A percentile compares a stretch with the other conserved stretches of the same genome.
These are phyloP conservation scores for Drosophila navojoa DNA, from an alignment of 1,140 invertebrate genomes.

Conservation along the genomic window DNA sequence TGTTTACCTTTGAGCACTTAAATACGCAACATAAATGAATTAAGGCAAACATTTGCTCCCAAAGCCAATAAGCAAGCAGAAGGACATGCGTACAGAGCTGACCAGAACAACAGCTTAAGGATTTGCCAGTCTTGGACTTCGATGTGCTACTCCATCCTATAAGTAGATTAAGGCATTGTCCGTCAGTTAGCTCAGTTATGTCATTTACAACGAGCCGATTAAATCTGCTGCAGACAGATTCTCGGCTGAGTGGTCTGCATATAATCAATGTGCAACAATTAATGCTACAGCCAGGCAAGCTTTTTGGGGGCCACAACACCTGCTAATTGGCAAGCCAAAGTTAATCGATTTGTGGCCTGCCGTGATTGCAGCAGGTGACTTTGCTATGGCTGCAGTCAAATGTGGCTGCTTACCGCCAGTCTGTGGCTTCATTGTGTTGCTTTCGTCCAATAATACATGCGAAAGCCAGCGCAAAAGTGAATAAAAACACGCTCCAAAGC, in stretches of 20 bases:
- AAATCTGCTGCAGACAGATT: neutral
- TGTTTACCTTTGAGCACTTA: slow-evolving; percentile 27
- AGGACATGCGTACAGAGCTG: neutral
- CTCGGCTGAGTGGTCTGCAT: neutral
- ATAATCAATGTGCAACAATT: slow-evolving; percentile 9
- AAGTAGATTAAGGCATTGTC: no score
- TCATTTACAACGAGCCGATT: neutral
- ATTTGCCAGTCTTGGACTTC: no score
- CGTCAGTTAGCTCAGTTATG: slow-evolving; percentile 32
- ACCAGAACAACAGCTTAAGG: slow-evolving; percentile 13
- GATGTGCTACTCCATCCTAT: no score
- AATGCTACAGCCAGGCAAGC: neutral
- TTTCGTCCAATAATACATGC: slow-evolving; percentile 6
- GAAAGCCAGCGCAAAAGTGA: neutral
- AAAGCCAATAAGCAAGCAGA: neutral
- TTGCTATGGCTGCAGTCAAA: slow-evolving; percentile 41
- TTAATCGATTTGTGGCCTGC: slow-evolving; percentile 71
- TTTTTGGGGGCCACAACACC: slow-evolving; percentile 50
- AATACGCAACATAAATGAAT: slow-evolving; percentile 19
- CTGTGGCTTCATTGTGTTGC: slow-evolving; percentile 36
- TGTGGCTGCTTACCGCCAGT: slow-evolving; percentile 33
- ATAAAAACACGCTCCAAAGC: no score
- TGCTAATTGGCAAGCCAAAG: slow-evolving; percentile 78
- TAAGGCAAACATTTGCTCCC: slow-evolving; percentile 1
- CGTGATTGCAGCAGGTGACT: slow-evolving; percentile 36